Percentiles rank a stretch among this genome's conserved stretches.
Evolutionary conservation across 2,888 invertebrate species (phyloP).

Genomic region (Mesochorus sp.): DNA sequence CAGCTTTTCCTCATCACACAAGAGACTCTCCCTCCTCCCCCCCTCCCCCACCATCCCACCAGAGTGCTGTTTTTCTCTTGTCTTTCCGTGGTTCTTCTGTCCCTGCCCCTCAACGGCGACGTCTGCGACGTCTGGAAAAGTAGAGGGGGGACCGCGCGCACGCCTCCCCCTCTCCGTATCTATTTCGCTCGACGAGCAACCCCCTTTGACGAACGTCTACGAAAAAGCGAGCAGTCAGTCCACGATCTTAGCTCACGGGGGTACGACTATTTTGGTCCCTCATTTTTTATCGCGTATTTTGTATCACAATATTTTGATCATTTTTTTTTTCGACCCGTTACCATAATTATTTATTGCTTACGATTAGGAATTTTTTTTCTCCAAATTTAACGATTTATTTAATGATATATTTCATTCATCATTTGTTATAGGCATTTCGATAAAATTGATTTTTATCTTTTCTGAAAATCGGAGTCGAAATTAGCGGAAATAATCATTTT

Average conservation of each 20-base stretch:
- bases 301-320: background rate
- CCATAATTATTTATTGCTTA: no score
- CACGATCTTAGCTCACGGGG: no score
- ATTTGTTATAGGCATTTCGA: no score
- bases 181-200: slow-evolving; percentile 72
- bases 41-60: slow-evolving; percentile 40
- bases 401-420: no score
- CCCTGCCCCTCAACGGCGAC: slow-evolving; percentile 30
- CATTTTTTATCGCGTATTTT: no score
- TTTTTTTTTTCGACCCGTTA: background rate
- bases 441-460: no score
- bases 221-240: slow-evolving; percentile 17
- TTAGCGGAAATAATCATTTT: slow-evolving; percentile 38
- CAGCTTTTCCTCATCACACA: slow-evolving; percentile 33
- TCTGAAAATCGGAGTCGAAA: slow-evolving; percentile 8
- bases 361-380: no score
- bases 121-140: slow-evolving; percentile 12
- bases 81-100: slow-evolving; percentile 30
- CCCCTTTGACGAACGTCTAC: slow-evolving; percentile 60
- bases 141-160: slow-evolving; percentile 38
- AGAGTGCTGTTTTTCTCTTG: slow-evolving; percentile 12
- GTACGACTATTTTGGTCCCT: no score
- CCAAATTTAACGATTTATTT: no score
- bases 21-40: slow-evolving; percentile 40
- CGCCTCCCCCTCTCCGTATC: slow-evolving; percentile 59